phyloP scores from a whole-genome alignment of 1,140 invertebrate species.

The Monochamus saltuarius region DNA sequence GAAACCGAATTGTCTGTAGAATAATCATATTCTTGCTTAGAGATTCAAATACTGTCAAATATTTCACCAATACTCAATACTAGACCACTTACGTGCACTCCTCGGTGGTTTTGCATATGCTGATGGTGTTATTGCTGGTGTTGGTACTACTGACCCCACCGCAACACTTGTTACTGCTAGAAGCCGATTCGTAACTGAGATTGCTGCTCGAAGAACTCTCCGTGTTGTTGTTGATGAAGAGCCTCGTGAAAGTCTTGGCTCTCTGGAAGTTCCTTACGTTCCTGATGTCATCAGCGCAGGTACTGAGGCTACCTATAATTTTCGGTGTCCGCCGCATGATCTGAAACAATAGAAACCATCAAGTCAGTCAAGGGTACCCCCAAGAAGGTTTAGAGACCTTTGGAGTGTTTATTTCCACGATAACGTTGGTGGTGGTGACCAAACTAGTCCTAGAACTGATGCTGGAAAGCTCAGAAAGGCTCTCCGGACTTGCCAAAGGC shows the following conservation, averaged over 20 bases:
- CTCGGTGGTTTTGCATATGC: neutral
- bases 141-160: constrained; percentile 1
- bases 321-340: constrained; percentile 66
- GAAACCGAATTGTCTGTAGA: no score
- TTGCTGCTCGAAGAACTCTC: constrained; percentile 52
- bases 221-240: constrained; percentile 31
- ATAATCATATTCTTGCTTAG: no score
- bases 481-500: constrained; percentile 83
- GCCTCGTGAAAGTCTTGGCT: constrained; percentile 38
- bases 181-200: constrained; percentile 58
- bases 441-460: constrained; percentile 59
- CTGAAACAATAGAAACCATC: constrained; percentile 15
- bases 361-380: neutral
- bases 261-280: constrained; percentile 61
- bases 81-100: constrained; percentile 12
- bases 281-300: constrained; percentile 65
- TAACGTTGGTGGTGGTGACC: constrained; percentile 33
- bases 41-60: no score
- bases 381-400: constrained; percentile 20
- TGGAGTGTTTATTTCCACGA: constrained; percentile 32
- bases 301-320: constrained; percentile 64
- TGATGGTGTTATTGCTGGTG: neutral
- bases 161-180: constrained; percentile 44
- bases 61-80: no score
- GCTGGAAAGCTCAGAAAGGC: constrained; percentile 76